Evolutionary conservation across 2,113 vertebrate genomes (phyloP).

Genomic region (Orientallactaga bullata): DNA sequence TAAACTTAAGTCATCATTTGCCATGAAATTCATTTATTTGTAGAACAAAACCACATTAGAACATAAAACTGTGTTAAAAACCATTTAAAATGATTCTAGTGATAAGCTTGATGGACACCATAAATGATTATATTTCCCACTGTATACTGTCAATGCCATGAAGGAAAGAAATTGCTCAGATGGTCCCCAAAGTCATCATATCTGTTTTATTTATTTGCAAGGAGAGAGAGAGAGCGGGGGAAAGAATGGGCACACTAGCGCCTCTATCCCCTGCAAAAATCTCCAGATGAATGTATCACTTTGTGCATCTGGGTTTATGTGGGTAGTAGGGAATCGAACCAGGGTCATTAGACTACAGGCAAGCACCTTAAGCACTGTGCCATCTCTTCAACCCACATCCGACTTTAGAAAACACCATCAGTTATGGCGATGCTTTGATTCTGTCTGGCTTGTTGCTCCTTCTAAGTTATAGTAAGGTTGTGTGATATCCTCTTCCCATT

Average conservation of each 20-base stretch:
- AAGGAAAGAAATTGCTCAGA: conserved; percentile 36
- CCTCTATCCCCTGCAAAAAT: no score
- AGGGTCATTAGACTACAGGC: no score
- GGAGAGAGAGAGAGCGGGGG: no score
- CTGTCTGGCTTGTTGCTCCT: conserved; percentile 5
- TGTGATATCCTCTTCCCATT: neutral
- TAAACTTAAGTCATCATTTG: conserved; percentile 45
- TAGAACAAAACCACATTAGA: neutral
- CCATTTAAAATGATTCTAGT: conserved; percentile 12
- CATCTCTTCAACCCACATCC: no score
- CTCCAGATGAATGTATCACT: no score
- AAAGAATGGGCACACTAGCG: no score
- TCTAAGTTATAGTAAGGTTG: neutral
- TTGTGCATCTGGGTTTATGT: no score
- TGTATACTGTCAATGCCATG: neutral
- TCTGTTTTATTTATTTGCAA: neutral
- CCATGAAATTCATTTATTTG: neutral
- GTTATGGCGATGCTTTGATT: neutral
- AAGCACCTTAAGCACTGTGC: no score
- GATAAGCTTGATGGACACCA: neutral
- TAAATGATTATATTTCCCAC: neutral
- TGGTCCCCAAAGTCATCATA: neutral
- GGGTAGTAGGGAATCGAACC: no score
- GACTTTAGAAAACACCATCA: neutral
- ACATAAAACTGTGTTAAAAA: neutral